Conservation (phyloP, 2,797 vertebrate species). For the Cryptoprocta ferox region DNA sequence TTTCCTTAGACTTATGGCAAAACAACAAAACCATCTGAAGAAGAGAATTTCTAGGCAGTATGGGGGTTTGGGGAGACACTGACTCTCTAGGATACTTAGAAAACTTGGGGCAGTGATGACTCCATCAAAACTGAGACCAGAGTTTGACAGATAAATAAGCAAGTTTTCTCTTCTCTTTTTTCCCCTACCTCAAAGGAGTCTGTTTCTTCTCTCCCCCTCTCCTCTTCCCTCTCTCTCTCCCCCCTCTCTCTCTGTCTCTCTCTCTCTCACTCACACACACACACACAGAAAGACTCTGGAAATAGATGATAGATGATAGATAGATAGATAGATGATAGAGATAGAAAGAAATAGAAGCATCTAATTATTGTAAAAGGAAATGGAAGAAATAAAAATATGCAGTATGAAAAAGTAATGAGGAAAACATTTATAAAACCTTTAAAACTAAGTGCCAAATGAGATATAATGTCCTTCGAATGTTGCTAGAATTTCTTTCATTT, state of each 20-base stretch:
- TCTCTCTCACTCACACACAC: too few species aligned
- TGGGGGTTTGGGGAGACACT: background rate
- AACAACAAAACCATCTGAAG: background rate
- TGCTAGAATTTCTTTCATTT: background rate
- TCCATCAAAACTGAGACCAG: background rate
- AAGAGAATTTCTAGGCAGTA: background rate
- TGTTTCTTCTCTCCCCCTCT: background rate
- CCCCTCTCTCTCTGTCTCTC: background rate
- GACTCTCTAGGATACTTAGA: background rate
- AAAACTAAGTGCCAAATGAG: background rate
- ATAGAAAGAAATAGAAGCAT: background rate
- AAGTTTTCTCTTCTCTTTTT: background rate
- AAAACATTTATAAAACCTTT: background rate
- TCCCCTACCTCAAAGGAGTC: background rate
- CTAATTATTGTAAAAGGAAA: background rate
- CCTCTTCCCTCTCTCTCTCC: background rate
- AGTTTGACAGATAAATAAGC: background rate
- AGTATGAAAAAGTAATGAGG: background rate
- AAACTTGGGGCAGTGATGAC: background rate
- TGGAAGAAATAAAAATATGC: background rate
- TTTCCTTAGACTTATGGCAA: background rate
- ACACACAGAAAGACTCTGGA: background rate
- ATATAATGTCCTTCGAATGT: background rate
- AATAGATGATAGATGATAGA: background rate
- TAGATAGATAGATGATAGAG: background rate